A percentile compares a stretch with the other conserved stretches of the same genome.
phyloP scores from a whole-genome alignment of 2,888 invertebrate species.

The Stenichneumon culpator region DNA sequence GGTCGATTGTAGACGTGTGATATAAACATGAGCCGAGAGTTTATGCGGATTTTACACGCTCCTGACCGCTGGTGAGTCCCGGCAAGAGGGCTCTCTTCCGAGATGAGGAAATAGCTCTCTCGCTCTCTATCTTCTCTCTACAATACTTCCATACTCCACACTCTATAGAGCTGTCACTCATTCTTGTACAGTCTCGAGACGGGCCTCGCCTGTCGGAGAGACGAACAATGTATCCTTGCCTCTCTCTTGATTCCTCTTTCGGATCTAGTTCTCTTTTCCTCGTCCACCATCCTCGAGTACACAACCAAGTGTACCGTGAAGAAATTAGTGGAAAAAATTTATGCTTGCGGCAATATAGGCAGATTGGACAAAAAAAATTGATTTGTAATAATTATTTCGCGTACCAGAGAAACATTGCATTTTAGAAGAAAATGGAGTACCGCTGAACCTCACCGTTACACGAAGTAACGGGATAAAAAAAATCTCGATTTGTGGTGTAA shows the following conservation, averaged over 20 bases:
- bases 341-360: neutral
- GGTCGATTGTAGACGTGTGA: too few species aligned
- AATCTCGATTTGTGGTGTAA: too few species aligned
- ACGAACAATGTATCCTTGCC: slow-evolving; percentile 70
- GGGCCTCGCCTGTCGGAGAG: slow-evolving; percentile 69
- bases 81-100: neutral
- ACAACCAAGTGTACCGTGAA: neutral
- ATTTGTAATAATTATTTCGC: too few species aligned
- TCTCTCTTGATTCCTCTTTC: slow-evolving; percentile 67
- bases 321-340: neutral
- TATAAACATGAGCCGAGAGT: slow-evolving; percentile 14
- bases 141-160: slow-evolving; percentile 82
- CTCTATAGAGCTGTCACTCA: slow-evolving; percentile 84
- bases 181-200: slow-evolving; percentile 60
- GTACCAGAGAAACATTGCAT: too few species aligned
- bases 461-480: too few species aligned
- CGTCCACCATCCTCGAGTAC: neutral
- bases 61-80: slow-evolving; percentile 18
- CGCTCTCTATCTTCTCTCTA: slow-evolving; percentile 69
- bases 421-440: too few species aligned
- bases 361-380: too few species aligned
- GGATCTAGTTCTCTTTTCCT: slow-evolving; percentile 4
- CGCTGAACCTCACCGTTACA: too few species aligned
- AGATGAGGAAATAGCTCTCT: slow-evolving; percentile 70
- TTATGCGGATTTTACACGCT: slow-evolving; percentile 61